Evolutionary conservation across 2,113 vertebrate species (phyloP), one percentile per base, ranked within the genome.

Genomic region (Phodopus roborovskii): DNA sequence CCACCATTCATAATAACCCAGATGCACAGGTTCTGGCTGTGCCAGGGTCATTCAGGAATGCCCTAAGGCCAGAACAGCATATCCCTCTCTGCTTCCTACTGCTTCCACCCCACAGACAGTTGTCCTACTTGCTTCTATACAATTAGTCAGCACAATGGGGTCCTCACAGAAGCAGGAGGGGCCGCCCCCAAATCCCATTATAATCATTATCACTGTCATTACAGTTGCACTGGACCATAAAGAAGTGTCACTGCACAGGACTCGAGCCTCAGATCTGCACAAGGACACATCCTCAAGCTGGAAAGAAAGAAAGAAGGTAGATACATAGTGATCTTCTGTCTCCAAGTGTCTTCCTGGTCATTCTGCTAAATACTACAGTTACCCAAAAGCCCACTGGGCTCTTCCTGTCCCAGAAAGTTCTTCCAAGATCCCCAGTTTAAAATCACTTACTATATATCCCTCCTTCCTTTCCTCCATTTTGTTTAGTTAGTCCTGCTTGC

Each of bases 101-200:
- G 81, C 78, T 71, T 86, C 90, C 75, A 92, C 74, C 93, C 94
- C 92, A 94, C 94, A 94, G 97, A 93, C 77, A 94, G 66, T 93
- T 95, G 96, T 79, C 95, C 97, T 95, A 94, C 90, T 96, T 96
- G 95, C 90, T 90, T 92, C 71, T 74, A 82, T 73, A 95, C 84
- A 96, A 94, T 97, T 91, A 97, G 94, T 83, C 0, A 0, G 93
- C 96, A 92, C 94, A 96, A 96, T 96, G 92, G 94, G 96, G 94
- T 93, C 94, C 95, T 96, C 39, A 33, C 10, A 30, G 33, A 1
- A 90, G 92, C 45, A 95, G 96, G 97, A 94, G 89, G 89, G 89
- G 78, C 85, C 0, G 0, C 42, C 86, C 50, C 66, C 77, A 89
- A 62, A 91, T 87, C 91, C 68, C 96, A 85, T 89, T 64, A 95